These are phyloP conservation scores for Drosophila helvetica DNA, from an alignment of 2,888 invertebrate species.

Conservation along the genomic window DNA sequence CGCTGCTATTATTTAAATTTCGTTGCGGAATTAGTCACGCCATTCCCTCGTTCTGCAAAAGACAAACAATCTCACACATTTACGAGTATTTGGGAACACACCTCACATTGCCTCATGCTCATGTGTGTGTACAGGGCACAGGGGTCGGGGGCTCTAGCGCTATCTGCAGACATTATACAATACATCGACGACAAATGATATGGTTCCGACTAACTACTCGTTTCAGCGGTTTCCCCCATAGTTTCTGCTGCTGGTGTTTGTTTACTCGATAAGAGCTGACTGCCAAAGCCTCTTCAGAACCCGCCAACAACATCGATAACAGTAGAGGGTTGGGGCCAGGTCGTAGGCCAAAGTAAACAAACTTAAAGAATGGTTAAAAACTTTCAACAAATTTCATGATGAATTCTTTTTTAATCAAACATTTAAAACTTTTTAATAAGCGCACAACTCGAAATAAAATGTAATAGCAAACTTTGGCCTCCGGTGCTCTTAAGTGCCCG, in stretches of 20 bases:
- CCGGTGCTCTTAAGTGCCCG: conserved; percentile 28
- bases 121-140: conserved; percentile 2
- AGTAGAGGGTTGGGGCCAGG: background rate
- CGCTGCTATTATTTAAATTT: conserved; percentile 38
- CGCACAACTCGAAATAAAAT: conserved; percentile 53
- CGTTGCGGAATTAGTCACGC: conserved; percentile 37
- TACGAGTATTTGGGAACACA: no score
- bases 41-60: conserved; percentile 27
- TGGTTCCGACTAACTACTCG: background rate
- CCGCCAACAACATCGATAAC: conserved; percentile 35
- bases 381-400: conserved; percentile 56
- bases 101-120: background rate
- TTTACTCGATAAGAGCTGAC: conserved; percentile 35
- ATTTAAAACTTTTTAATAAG: conserved; percentile 74
- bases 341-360: conserved; percentile 26
- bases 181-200: conserved; percentile 43
- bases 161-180: conserved; percentile 48
- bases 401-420: conserved; percentile 73
- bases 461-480: conserved; percentile 39
- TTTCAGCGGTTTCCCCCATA: conserved; percentile 1
- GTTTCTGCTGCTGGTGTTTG: conserved; percentile 20
- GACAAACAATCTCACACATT: conserved; percentile 20
- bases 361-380: conserved; percentile 30
- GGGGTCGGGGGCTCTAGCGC: conserved; percentile 3
- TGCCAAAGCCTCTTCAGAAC: conserved; percentile 18